Evolutionary conservation across 2,797 vertebrate species (phyloP), one percentile per base, ranked within the genome.

Genomic region (Margarornis squamiger): DNA sequence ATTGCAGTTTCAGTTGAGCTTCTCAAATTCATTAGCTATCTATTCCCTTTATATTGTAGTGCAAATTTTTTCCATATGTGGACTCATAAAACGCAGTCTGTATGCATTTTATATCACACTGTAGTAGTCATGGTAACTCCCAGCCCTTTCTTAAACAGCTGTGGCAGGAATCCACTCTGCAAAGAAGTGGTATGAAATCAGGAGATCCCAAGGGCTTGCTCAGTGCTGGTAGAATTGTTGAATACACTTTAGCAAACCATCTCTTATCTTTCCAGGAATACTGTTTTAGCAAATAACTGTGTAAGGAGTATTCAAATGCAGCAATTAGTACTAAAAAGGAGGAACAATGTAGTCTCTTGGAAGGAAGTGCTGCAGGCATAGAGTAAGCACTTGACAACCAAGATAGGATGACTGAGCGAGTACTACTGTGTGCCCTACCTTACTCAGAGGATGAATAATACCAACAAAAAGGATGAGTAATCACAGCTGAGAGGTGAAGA

Each of bases 61-160:
- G 80, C 0, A 0, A 90, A 95, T 92, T 70, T 91, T 90, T 97
- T 96, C 95, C 46, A 36, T 93, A 75, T 96, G 92, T 79, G 85
- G 82, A 80, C 89, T 94, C 57, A 11, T 26, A n/a, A 70, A 92
- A 91, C 76, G 66, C 73, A 93, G 85, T 43, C 74, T 2, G 7
- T 92, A 43, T 94, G 90, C 46, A 58, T 92, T 95, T 95, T 88
- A 68, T 89, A 63, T 84, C 45, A 46, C 57, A 21, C 68, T 3
- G 55, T 86, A 96, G 55, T 86, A 95, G 83, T 78, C 92, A 83
- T 68, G 78, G 92, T 88, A 92, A 96, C 88, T 34, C 36, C 75
- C 72, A 93, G 49, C 34, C 68, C n/a, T 61, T 80, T 90, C 62
- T 86, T 71, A 75, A 91, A 81, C 76, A 92, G 45, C 84, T 73